phyloP scores from a whole-genome alignment of 1,140 invertebrate genomes.

The Acyrthosiphon pisum region DNA sequence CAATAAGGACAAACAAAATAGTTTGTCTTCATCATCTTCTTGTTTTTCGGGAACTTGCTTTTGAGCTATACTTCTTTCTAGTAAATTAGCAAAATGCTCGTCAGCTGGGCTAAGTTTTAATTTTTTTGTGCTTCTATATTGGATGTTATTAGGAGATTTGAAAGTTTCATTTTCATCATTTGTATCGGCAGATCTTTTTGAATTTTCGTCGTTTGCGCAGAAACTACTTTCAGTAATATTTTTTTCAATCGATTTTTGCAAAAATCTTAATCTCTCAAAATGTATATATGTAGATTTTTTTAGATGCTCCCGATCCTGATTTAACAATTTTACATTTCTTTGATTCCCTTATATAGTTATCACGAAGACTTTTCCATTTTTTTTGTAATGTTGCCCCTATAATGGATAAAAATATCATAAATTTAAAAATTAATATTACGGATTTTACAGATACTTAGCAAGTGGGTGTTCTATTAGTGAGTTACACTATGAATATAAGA shows the following conservation, averaged over 20 bases:
- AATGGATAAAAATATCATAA: slow-evolving; percentile 20
- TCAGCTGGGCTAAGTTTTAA: slow-evolving; percentile 19
- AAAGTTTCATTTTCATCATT: slow-evolving; percentile 17
- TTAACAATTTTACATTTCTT: slow-evolving; percentile 21
- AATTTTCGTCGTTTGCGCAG: neutral
- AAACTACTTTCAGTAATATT: slow-evolving; percentile 32
- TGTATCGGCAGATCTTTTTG: slow-evolving; percentile 14
- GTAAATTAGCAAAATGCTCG: neutral
- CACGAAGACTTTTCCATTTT: slow-evolving; percentile 33
- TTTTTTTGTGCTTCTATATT: neutral
- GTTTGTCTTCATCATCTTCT: slow-evolving; percentile 42
- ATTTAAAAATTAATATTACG: neutral
- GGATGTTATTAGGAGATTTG: neutral
- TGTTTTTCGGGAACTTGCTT: slow-evolving; percentile 3
- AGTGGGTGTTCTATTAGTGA: too few relatives aligned
- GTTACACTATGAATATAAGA: slow-evolving; percentile 58
- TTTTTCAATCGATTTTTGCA: neutral
- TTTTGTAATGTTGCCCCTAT: slow-evolving; percentile 10
- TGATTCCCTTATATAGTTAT: slow-evolving; percentile 32
- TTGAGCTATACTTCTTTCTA: neutral
- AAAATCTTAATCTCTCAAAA: slow-evolving; percentile 31
- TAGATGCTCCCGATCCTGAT: slow-evolving; percentile 28
- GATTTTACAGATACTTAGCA: slow-evolving; percentile 59
- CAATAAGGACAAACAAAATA: slow-evolving; percentile 19
- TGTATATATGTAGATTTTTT: slow-evolving; percentile 13